Base-by-base conservation (phyloP, 2,113 vertebrate genomes). In the Hippocampus barbouri region DNA sequence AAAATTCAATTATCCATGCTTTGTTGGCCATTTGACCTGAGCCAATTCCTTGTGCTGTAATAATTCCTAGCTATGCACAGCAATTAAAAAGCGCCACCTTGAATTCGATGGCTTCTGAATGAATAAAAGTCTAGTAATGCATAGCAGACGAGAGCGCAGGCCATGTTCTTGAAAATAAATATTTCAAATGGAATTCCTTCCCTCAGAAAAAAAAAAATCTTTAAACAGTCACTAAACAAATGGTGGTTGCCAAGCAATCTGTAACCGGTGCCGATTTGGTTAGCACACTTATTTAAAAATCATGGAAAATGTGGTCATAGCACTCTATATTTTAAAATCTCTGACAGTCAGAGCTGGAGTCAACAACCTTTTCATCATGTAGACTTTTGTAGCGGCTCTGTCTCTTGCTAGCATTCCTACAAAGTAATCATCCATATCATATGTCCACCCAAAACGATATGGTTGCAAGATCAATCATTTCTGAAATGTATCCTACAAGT, bases 171-270 rank as follows among this genome's bases (percentile, higher is more conserved):
- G 79, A 77, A 41, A 79, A 74, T 80, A 69, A 80, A 66, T 69
- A 73, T 76, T 79, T 69, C 49, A 71, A 74, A 71, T 77, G 61
- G 53, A 57, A 38, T 68, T 71, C 74, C 62, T 43, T 53, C 43
- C 72, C 40, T 72, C 5, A 57, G 40, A 68, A 77, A 38, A 38
- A 34, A 38, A 6, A 38, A 85, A 53, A 63, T 77, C 79, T 79
- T 85, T 86, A 80, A 74, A 65, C 21, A 34, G 68, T 14, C 65
- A 62, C 30, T 73, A 79, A 84, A 86, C 71, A 87, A 73, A 72
- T 56, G 54, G 49, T 12, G 60, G 83, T 89, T 88, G 80, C 83
- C 68, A 67, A 56, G 83, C 78, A 83, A 80, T 81, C 59, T 72
- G 8, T 2, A 2, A 75, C 57, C 4, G 10, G 10, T 70, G 69